phyloP scores from a whole-genome alignment of 2,113 vertebrate species.

The Edolisoma coerulescens region DNA sequence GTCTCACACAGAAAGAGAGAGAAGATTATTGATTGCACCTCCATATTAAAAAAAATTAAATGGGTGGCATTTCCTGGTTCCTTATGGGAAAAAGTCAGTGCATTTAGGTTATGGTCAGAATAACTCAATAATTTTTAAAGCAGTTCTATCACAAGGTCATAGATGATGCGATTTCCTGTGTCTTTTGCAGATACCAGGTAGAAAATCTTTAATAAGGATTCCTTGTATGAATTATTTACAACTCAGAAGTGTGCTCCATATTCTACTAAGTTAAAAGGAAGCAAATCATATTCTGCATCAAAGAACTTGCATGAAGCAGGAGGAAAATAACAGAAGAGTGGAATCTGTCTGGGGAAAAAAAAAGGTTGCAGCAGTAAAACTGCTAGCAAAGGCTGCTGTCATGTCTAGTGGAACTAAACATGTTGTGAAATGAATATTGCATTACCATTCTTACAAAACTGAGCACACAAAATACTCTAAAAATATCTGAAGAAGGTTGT shows the following conservation, averaged over 20 bases:
- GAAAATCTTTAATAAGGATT: background rate
- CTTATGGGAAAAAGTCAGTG: constrained; percentile 12
- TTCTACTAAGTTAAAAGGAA: constrained; percentile 3
- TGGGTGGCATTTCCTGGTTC: constrained; percentile 25
- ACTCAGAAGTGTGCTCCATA: background rate
- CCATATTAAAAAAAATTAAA: constrained; percentile 26
- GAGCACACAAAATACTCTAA: background rate
- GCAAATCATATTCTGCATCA: background rate
- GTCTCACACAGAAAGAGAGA: background rate
- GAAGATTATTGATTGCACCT: constrained; percentile 45
- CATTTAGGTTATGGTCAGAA: constrained; percentile 13
- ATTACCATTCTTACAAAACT: background rate
- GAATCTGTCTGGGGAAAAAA: background rate
- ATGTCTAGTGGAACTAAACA: background rate
- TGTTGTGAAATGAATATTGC: background rate
- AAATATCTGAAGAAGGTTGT: background rate
- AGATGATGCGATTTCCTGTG: background rate
- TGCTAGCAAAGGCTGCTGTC: background rate
- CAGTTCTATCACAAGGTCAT: background rate
- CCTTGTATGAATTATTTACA: constrained; percentile 17
- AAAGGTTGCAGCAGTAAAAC: constrained; percentile 18
- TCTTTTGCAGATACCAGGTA: background rate
- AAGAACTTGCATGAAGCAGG: background rate
- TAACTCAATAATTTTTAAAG: constrained; percentile 31
- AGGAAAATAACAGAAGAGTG: background rate